Base-by-base conservation (phyloP, 2,888 invertebrate species). In the Neelides folsomi region DNA sequence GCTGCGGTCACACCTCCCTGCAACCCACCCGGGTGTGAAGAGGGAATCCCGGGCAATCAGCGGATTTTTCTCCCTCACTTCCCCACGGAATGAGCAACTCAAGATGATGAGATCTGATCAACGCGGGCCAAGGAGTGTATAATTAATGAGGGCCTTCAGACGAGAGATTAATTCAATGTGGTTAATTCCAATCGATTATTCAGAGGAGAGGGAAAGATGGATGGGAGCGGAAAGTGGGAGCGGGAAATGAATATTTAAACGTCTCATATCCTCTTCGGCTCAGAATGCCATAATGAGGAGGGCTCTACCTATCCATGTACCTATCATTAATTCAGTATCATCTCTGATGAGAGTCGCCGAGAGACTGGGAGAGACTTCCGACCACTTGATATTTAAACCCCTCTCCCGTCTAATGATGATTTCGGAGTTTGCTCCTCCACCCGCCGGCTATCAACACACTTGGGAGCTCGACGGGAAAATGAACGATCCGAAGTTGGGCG, bases 111-210 rank as follows among this genome's bases (percentile, higher is more conserved):
- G 35, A 46, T 34, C 2, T 18, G 34, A 19, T 35, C 8, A 6
- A 16, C 3, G 16, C 5, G 47, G 18, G 4, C 9, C 35, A 35
- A 43, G 16, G 40, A n/a, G 47, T 27, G 27, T 27, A 27, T 27
- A 27, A 27, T 27, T 27, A 27, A 27, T 27, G 27, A 27, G 27
- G 27, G 27, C 27, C 27, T 53, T 53, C 44, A 50, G 50, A 44
- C 49, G 51, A 39, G 51, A 55, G 57, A 58, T 56, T 57, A 55
- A 60, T 58, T 56, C 54, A 56, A 54, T 56, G 56, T 53, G 56
- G 60, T 60, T 56, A 60, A 60, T 58, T 56, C 55, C 54, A 58
- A 60, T 58, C 55, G 60, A 60, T 58, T 58, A 60, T 58, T 60
- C 58, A 55, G 49, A 47, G 9, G n/a, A 39, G 18, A 48, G 39